A percentile compares a stretch with the other conserved stretches of the same genome.
Evolutionary conservation across 2,888 invertebrate genomes (phyloP).

Genomic region (Charanyca ferruginea): DNA sequence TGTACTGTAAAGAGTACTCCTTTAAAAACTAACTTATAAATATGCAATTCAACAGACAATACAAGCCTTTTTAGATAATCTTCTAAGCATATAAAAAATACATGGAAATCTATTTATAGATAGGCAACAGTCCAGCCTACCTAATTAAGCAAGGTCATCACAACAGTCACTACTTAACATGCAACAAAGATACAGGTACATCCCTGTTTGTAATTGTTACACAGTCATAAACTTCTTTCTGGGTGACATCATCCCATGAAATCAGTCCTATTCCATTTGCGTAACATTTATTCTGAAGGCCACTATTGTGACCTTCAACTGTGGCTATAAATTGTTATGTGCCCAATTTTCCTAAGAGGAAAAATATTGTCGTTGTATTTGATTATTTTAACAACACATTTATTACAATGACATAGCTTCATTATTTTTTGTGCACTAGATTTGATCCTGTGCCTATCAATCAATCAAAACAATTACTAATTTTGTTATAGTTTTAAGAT

Average conservation of each 20-base stretch:
- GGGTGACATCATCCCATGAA: slow-evolving; percentile 84
- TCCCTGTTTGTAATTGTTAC: slow-evolving; percentile 74
- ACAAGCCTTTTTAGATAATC: too few relatives aligned
- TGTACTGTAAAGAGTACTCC: too few relatives aligned
- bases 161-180: slow-evolving; percentile 79
- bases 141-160: slow-evolving; percentile 71
- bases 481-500: neutral
- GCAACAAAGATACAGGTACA: slow-evolving; percentile 66
- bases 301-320: slow-evolving; percentile 54
- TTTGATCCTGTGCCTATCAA: neutral
- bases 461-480: neutral
- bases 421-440: slow-evolving; percentile 17
- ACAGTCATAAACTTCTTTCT: slow-evolving; percentile 70
- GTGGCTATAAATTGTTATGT: slow-evolving; percentile 10
- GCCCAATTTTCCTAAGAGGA: slow-evolving; percentile 47
- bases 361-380: slow-evolving; percentile 10
- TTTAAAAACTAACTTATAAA: too few relatives aligned
- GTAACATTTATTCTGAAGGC: slow-evolving; percentile 76
- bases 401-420: neutral
- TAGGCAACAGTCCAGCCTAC: slow-evolving; percentile 20
- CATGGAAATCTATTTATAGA: slow-evolving; percentile 29
- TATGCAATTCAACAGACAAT: too few relatives aligned
- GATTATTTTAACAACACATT: slow-evolving; percentile 1
- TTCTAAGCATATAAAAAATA: slow-evolving; percentile 12
- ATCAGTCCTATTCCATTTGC: slow-evolving; percentile 72